Base-by-base conservation (phyloP, 2,888 invertebrate species). In the Acrocera orbiculus region DNA sequence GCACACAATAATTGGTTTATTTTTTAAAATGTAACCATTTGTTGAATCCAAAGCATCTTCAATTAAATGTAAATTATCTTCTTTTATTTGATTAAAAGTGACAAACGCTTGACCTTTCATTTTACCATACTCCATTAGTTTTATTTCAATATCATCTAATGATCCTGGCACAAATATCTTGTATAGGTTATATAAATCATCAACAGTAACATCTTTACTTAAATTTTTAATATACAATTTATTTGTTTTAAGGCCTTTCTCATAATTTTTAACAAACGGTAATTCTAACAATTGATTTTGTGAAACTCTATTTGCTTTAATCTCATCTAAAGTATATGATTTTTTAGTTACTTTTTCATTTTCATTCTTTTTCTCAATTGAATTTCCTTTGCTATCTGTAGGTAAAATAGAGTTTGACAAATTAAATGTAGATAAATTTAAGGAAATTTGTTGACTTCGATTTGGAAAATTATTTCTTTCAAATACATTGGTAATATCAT, bases 31-130 rank as follows among this genome's bases (percentile, higher is more conserved):
- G 53, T 70, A 86, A 1, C 89, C 90, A 62, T 92, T 87, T 3
- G 87, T 87, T 56, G 85, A 81, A 46, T 69, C 64, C 1, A 90
- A 54, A 8, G 92, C 92, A 41, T 65, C 62, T 49, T 76, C 70
- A 34, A 89, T 65, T 8, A 17, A 25, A n/a, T 17, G 33, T 11
- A 37, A 29, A 15, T 37, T 37, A 20, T 42, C 41, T 14, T 38
- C 15, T 2, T 41, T 33, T 6, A 26, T 9, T 6, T 46, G 27
- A 15, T 43, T 38, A 28, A 59, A 59, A 1, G 85, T 85, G 1
- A 93, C 69, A 65, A 93, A 93, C 1, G 87, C 90, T 60, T 93
- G 93, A 0, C 92, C 92, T 58, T 90, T 93, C 92, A 93, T 92
- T 49, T 87, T 69, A 2, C 93, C 93, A 56, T 87, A 85, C 51